Conservation (phyloP, 1,140 invertebrate genomes). For the Babylonia areolata region DNA sequence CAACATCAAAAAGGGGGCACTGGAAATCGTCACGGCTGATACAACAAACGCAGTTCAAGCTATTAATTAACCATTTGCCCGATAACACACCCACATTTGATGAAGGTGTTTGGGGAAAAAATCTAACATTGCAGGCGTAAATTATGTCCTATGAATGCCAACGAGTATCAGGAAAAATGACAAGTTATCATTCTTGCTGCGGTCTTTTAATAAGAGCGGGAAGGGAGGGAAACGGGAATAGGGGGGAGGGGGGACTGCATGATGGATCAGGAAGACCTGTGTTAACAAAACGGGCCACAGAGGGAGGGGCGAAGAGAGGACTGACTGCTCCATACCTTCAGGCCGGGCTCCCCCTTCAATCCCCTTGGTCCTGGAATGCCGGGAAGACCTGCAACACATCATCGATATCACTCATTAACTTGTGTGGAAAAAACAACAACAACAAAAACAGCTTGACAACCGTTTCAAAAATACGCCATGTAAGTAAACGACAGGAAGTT, state of each 20-base stretch:
- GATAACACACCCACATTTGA: neutral
- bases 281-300: neutral
- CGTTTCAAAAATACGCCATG: no score
- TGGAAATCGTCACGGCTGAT: neutral
- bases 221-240: no score
- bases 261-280: neutral
- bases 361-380: conserved; percentile 36
- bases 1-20: neutral
- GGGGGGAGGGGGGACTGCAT: no score
- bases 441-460: neutral
- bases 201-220: neutral
- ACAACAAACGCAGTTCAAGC: neutral
- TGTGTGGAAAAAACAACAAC: neutral
- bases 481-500: no score
- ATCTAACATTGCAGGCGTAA: neutral
- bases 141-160: neutral
- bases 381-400: conserved; percentile 32
- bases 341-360: conserved; percentile 36
- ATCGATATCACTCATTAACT: no score
- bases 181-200: neutral
- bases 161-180: neutral
- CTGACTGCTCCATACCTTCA: conserved; percentile 7
- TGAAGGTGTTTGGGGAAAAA: neutral
- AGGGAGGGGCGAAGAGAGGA: neutral
- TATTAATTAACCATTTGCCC: neutral